These are phyloP conservation scores for Syngnathus scovelli DNA, from an alignment of 2,113 vertebrate species.

Conservation along the genomic window DNA sequence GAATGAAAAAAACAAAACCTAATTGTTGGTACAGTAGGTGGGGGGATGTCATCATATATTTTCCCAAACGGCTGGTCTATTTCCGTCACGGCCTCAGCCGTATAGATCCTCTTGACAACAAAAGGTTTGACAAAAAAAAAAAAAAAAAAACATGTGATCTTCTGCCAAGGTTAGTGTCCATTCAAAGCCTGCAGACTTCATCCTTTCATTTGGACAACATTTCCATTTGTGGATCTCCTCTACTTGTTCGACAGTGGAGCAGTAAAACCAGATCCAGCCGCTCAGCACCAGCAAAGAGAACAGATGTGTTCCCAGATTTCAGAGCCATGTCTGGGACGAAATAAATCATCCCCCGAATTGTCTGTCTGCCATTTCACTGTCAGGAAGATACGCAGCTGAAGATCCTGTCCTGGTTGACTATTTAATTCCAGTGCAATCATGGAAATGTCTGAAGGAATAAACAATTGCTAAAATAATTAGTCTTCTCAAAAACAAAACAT, in stretches of 20 bases:
- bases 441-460: not conserved
- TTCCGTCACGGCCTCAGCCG: no score
- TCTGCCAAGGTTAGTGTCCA: not conserved
- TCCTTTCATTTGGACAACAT: not conserved
- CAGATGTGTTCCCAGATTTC: conserved; percentile 11
- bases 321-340: not conserved
- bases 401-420: conserved; percentile 5
- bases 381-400: conserved; percentile 4
- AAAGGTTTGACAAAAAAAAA: not conserved
- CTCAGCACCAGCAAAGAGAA: conserved; percentile 1
- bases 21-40: conserved; percentile 3
- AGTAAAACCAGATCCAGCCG: not conserved
- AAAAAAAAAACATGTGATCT: not conserved
- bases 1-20: conserved; percentile 28
- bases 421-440: not conserved
- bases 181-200: not conserved
- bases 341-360: conserved; percentile 7
- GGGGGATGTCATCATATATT: not conserved
- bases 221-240: not conserved
- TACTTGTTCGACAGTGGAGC: not conserved
- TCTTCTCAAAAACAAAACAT: conserved; percentile 1
- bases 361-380: conserved; percentile 3
- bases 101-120: not conserved
- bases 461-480: not conserved
- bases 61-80: no score